Conservation (phyloP, 2,113 vertebrate species). For the Pyxicephalus adspersus region DNA sequence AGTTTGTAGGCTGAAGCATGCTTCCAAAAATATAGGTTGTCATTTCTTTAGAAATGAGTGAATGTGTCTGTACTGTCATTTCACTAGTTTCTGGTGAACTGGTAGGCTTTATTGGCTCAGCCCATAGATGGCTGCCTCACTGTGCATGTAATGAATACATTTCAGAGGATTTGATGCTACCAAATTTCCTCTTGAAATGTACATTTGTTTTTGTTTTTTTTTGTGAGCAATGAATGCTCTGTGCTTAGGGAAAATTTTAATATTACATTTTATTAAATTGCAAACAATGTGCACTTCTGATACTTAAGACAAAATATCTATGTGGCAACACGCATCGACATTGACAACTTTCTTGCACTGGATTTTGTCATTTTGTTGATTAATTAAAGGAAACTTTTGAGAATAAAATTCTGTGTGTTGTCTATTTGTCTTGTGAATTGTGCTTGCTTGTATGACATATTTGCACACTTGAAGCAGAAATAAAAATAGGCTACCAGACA, state of each 20-base stretch:
- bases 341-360: slow-evolving; percentile 52
- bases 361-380: slow-evolving; percentile 52
- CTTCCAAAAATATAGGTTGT: no score
- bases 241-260: slow-evolving; percentile 11
- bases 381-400: slow-evolving; percentile 47
- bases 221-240: slow-evolving; percentile 17
- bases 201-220: slow-evolving; percentile 8
- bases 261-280: slow-evolving; percentile 12
- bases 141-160: not conserved
- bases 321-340: slow-evolving; percentile 48
- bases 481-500: no score
- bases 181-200: slow-evolving; percentile 12
- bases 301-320: slow-evolving; percentile 42
- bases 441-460: no score
- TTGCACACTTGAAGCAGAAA: no score
- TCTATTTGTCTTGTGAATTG: not conserved
- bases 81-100: no score
- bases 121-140: no score
- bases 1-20: no score
- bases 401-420: not conserved
- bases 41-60: no score
- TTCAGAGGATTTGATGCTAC: slow-evolving; percentile 25
- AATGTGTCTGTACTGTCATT: no score
- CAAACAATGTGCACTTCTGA: slow-evolving; percentile 54
- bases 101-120: no score